phyloP scores from a whole-genome alignment of 1,140 invertebrate genomes.

The Acromyrmex heyeri region DNA sequence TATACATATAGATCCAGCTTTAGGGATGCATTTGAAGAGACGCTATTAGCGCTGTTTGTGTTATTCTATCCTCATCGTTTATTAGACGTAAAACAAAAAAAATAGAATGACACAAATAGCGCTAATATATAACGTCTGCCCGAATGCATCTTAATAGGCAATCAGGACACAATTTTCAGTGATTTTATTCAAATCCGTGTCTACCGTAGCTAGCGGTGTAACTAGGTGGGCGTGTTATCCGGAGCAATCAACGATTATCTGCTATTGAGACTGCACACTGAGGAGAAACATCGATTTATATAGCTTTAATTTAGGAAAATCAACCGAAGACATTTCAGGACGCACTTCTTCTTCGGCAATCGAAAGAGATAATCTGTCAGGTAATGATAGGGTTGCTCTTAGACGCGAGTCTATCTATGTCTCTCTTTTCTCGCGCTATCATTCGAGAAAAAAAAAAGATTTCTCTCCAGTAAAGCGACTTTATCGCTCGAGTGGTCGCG shows the following conservation, averaged over 20 bases:
- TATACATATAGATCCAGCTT: no score
- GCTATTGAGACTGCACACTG: background rate
- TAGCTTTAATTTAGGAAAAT: background rate
- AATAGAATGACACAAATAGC: no score
- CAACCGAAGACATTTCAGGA: background rate
- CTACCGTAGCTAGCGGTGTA: background rate
- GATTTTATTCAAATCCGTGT: slow-evolving; percentile 27
- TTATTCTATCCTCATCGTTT: no score
- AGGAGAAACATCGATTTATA: background rate
- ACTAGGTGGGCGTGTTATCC: background rate
- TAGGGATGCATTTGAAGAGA: no score
- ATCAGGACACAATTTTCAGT: background rate
- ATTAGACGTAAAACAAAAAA: no score
- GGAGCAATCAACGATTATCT: slow-evolving; percentile 20
- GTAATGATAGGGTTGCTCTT: slow-evolving; percentile 10
- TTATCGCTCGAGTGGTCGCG: slow-evolving; percentile 41
- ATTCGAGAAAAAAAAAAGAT: slow-evolving; percentile 18
- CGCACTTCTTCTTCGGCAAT: slow-evolving; percentile 12
- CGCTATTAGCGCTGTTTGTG: no score
- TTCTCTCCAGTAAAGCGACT: slow-evolving; percentile 19
- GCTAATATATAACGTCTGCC: no score
- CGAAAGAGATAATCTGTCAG: slow-evolving; percentile 43
- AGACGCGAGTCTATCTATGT: slow-evolving; percentile 40
- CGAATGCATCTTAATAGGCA: no score
- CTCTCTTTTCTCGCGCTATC: background rate